phyloP scores from a whole-genome alignment of 2,113 vertebrate genomes.

The Proterorhinus semilunaris region DNA sequence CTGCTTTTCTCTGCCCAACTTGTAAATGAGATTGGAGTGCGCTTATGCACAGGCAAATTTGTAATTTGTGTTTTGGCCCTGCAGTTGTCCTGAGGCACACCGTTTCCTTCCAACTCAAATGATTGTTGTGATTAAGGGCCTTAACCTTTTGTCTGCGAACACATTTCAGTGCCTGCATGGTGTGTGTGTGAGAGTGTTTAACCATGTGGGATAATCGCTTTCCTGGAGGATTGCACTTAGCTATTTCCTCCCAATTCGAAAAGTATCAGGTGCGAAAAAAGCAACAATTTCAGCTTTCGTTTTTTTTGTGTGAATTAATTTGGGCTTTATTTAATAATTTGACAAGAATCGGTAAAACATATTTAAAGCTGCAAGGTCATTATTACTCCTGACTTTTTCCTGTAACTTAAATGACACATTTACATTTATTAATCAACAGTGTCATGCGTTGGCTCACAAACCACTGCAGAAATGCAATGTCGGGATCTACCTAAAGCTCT shows the following conservation, averaged over 20 bases:
- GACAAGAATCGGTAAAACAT: neutral
- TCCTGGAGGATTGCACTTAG: conserved; percentile 8
- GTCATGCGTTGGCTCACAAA: neutral
- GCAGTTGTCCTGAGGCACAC: conserved; percentile 15
- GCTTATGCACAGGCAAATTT: conserved; percentile 27
- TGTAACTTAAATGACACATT: neutral
- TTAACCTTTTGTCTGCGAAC: conserved; percentile 14
- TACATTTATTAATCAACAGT: neutral
- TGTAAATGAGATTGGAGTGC: conserved; percentile 43
- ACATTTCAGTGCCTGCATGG: neutral
- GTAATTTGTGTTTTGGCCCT: conserved; percentile 10
- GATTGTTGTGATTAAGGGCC: conserved; percentile 28
- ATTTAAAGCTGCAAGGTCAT: neutral
- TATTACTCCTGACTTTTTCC: neutral
- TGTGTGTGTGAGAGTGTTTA: neutral
- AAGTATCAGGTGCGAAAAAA: conserved; percentile 25
- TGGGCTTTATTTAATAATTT: neutral
- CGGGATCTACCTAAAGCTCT: conserved; percentile 4
- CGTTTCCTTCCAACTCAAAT: conserved; percentile 12
- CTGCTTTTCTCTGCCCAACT: conserved; percentile 8
- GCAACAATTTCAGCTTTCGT: conserved; percentile 6
- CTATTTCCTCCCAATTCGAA: conserved; percentile 33
- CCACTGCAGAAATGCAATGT: neutral
- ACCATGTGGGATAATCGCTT: conserved; percentile 9
- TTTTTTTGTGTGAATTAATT: conserved; percentile 21